Evolutionary conservation across 2,113 vertebrate species (phyloP).

Genomic region (Passer montanus): DNA sequence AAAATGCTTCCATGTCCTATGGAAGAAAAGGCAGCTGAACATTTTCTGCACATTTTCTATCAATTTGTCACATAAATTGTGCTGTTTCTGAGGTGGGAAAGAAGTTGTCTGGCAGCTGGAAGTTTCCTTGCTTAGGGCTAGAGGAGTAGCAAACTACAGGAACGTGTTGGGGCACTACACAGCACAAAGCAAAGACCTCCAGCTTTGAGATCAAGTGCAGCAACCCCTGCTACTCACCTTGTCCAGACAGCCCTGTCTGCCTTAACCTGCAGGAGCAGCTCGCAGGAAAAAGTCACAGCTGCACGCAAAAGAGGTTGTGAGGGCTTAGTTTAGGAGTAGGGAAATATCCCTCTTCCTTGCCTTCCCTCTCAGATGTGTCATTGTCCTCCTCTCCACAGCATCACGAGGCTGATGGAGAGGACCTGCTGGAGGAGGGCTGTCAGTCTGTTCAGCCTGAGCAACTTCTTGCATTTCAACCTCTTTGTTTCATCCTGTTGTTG

Average conservation of each 20-base stretch:
- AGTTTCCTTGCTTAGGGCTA: conserved; percentile 33
- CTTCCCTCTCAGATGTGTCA: neutral
- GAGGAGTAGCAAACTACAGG: neutral
- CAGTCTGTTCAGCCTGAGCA: neutral
- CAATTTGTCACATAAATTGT: neutral
- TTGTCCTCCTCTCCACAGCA: neutral
- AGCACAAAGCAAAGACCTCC: conserved; percentile 6
- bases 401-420: neutral
- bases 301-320: neutral
- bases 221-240: neutral
- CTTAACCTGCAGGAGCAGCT: neutral
- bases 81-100: conserved; percentile 1
- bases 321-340: neutral
- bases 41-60: neutral
- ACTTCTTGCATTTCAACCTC: neutral
- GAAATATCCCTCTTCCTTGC: neutral
- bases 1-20: neutral
- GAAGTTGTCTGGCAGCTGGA: conserved; percentile 22
- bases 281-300: neutral
- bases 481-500: neutral
- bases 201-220: neutral
- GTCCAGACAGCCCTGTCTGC: neutral
- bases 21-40: neutral
- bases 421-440: neutral
- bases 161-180: conserved; percentile 2